Base-by-base conservation (phyloP, 2,888 invertebrate genomes). In the Epinotia brunnichana region DNA sequence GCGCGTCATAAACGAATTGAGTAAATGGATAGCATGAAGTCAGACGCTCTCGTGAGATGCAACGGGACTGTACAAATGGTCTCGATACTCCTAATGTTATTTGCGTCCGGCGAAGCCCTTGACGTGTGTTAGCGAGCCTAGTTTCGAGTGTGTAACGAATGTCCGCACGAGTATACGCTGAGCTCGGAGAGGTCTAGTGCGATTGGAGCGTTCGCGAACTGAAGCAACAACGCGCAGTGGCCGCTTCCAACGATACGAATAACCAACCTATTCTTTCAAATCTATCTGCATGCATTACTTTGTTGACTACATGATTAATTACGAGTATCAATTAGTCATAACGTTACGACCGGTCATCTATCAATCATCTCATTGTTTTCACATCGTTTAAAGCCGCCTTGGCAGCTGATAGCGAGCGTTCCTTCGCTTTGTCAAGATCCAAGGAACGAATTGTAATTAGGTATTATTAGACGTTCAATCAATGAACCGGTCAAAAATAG, bases 131-230 rank as follows among this genome's bases (percentile, higher is more conserved):
- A 76, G 80, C 77, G 77, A 83, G 80, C 83, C 87, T 85, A 86
- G 77, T 44, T 83, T 80, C 81, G 76, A 80, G 78, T 83, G 77
- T 80, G 78, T 75, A 79, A 78, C 74, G 77, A 78, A 81, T 75
- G 77, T 81, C 82, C 81, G 82, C 85, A 84, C 86, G 86, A 84
- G 84, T 82, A 84, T 83, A 84, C 88, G 87, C 85, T 82, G 83
- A 85, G 85, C 85, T 89, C 87, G 89, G 90, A 91, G 91, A 86
- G 91, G 90, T 90, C 88, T 88, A 89, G 92, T 92, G 92, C 92
- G 92, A 92, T 92, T 85, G 91, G 92, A 91, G 88, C 90, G 90
- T 86, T 85, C 89, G 84, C 90, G 87, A 86, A 85, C 84, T 86
- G 86, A 83, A 83, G 83, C 86, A 85, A 86, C 84, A 85, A 83